Evolutionary conservation across 2,888 invertebrate species (phyloP).

Genomic region (Drosophila monieri): DNA sequence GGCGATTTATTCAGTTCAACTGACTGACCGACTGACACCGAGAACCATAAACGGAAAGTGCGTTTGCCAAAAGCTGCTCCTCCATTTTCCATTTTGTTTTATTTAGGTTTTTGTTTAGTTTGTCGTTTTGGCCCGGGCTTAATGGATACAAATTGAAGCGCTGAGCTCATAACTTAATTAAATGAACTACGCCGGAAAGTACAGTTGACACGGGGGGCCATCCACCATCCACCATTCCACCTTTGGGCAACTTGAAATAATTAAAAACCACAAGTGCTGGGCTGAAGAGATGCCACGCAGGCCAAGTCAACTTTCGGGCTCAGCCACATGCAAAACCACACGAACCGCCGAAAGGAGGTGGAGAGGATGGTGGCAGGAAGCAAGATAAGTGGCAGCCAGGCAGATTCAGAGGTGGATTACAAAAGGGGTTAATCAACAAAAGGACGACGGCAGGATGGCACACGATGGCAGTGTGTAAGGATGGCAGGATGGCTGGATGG

Average conservation of each 20-base stretch:
- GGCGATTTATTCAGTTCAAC: conserved; percentile 21
- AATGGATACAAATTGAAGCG: conserved; percentile 30
- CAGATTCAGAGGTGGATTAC: conserved; percentile 59
- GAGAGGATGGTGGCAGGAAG: conserved; percentile 42
- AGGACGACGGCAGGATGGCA: not conserved
- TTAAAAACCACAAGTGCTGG: conserved; percentile 70
- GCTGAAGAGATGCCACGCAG: conserved; percentile 49
- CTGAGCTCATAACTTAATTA: conserved; percentile 53
- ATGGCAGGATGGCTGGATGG: not conserved
- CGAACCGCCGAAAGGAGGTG: conserved; percentile 21
- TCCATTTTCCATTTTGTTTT: not conserved
- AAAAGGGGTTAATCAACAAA: conserved; percentile 76
- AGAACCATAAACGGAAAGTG: conserved; percentile 24
- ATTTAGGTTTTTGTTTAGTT: not conserved
- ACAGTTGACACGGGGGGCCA: conserved; percentile 31
- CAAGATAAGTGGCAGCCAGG: conserved; percentile 38
- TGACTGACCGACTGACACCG: conserved; percentile 57
- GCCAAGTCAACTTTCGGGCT: conserved; percentile 27
- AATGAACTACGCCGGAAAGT: conserved; percentile 30
- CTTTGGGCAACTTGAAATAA: conserved; percentile 61
- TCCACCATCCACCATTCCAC: not conserved
- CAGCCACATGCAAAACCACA: conserved; percentile 58
- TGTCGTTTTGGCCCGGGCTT: conserved; percentile 6
- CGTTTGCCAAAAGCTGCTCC: conserved; percentile 10
- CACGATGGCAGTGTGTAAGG: not conserved